phyloP scores from a whole-genome alignment of 2,113 vertebrate genomes.

The Anolis carolinensis region DNA sequence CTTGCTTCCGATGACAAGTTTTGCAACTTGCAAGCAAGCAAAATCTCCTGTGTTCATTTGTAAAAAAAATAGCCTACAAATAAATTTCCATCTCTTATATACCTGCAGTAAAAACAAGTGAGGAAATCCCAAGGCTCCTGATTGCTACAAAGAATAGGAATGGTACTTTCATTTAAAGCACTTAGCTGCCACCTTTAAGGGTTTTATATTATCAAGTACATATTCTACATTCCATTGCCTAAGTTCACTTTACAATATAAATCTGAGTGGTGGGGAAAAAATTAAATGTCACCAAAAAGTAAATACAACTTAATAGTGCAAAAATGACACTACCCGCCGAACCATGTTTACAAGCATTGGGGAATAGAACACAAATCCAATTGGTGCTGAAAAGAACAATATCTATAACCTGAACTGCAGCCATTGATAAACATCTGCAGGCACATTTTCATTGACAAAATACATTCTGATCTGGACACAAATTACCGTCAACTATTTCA shows the following conservation, averaged over 20 bases:
- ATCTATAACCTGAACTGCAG: neutral
- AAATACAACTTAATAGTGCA: neutral
- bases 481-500: neutral
- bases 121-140: neutral
- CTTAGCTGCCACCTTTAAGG: neutral
- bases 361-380: neutral
- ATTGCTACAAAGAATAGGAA: constrained; percentile 34
- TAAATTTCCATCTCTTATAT: neutral
- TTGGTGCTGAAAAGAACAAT: neutral
- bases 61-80: neutral
- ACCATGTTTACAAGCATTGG: neutral
- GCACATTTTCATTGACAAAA: neutral
- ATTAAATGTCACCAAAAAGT: neutral
- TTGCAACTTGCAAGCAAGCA: neutral
- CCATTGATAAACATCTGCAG: neutral
- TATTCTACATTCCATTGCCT: neutral
- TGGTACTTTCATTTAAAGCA: neutral
- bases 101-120: neutral
- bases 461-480: neutral
- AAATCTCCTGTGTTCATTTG: neutral
- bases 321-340: neutral
- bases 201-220: neutral
- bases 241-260: neutral
- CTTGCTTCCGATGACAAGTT: neutral
- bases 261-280: neutral